Percentiles rank a stretch among this genome's conserved stretches.
phyloP scores from a whole-genome alignment of 2,888 invertebrate genomes.

The Drosophila parthenogenetica region DNA sequence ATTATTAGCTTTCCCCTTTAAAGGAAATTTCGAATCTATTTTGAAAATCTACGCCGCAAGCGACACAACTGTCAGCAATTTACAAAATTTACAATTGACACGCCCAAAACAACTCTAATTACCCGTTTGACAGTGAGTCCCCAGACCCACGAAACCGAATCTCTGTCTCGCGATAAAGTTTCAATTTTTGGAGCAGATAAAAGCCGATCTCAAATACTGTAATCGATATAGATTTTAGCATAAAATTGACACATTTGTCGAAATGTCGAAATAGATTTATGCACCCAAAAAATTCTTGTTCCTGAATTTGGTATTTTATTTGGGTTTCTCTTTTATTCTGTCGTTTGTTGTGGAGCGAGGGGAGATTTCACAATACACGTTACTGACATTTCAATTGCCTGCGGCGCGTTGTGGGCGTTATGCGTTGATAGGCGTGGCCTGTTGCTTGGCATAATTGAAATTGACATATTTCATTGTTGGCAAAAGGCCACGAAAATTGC shows the following conservation, averaged over 20 bases:
- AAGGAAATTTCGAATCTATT: conserved; percentile 7
- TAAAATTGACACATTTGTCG: conserved; percentile 73
- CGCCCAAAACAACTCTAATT: conserved; percentile 63
- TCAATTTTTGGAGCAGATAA: conserved; percentile 18
- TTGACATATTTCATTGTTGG: conserved; percentile 76
- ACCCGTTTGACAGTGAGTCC: conserved; percentile 39
- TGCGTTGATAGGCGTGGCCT: conserved; percentile 21
- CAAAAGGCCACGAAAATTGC: conserved; percentile 65
- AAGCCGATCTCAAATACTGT: conserved; percentile 33
- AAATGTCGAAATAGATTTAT: conserved; percentile 53
- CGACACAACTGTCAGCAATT: conserved; percentile 68
- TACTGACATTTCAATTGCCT: conserved; percentile 63
- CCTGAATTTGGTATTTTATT: conserved; percentile 13
- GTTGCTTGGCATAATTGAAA: conserved; percentile 69
- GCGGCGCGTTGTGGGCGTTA: conserved; percentile 46
- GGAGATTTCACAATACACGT: conserved; percentile 26
- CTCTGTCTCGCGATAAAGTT: neutral
- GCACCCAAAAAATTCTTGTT: conserved; percentile 19
- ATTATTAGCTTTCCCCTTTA: conserved; percentile 12
- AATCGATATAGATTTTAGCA: conserved; percentile 64
- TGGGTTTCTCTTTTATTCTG: neutral
- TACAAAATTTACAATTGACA: conserved; percentile 17
- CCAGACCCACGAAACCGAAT: neutral
- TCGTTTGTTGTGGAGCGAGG: neutral
- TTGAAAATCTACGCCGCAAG: conserved; percentile 39